Conservation (phyloP, 30 jellyfish, hydroid and myxozoan species). For the Pseudorhiza aurosa region DNA sequence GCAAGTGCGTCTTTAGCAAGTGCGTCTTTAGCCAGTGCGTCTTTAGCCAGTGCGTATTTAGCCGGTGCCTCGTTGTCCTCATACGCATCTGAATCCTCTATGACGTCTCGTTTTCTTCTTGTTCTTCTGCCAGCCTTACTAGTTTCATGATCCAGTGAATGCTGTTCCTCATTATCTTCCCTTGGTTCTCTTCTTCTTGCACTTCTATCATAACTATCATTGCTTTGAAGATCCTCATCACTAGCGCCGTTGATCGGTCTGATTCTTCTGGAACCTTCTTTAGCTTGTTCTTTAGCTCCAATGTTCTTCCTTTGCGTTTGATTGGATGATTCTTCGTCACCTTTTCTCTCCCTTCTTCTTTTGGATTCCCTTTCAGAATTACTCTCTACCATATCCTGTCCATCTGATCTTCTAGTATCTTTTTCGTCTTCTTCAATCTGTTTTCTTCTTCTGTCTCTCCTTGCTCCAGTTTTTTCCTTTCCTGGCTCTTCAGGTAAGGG, state of each 20-base stretch:
- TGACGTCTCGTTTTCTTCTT: background rate
- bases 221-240: background rate
- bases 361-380: background rate
- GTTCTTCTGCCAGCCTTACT: too few relatives aligned
- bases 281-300: background rate
- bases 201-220: background rate
- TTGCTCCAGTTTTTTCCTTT: background rate
- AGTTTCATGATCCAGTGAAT: too few relatives aligned
- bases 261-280: too few relatives aligned
- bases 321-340: background rate
- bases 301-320: background rate
- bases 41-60: background rate
- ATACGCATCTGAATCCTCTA: background rate
- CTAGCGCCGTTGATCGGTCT: too few relatives aligned
- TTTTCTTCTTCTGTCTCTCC: background rate
- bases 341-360: background rate
- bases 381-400: background rate
- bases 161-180: background rate
- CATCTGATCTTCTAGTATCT: background rate
- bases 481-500: background rate
- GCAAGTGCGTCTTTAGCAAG: too few relatives aligned
- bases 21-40: background rate
- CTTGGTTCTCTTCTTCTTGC: background rate
- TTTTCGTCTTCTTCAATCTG: background rate
- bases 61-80: background rate